These are phyloP conservation scores for Euspilapteryx auroguttella DNA, from an alignment of 2,888 invertebrate species.

Conservation along the genomic window DNA sequence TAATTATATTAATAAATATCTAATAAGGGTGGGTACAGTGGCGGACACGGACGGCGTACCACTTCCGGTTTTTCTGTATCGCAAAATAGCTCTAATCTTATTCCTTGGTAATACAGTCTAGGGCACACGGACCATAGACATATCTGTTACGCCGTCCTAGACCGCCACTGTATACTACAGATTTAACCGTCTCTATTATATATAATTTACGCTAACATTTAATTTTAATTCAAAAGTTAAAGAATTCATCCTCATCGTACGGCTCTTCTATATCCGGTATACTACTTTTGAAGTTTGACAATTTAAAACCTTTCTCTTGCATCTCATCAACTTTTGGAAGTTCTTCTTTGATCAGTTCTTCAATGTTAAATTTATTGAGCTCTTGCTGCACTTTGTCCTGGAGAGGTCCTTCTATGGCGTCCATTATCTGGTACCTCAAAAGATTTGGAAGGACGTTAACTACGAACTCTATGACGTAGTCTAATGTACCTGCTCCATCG, in stretches of 20 bases:
- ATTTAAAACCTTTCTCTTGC: constrained; percentile 43
- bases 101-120: too few relatives aligned
- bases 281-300: constrained; percentile 27
- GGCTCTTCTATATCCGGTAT: constrained; percentile 13
- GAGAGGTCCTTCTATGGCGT: constrained; percentile 78
- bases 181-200: too few relatives aligned
- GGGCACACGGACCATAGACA: too few relatives aligned
- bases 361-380: constrained; percentile 73
- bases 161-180: too few relatives aligned
- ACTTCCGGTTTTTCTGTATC: too few relatives aligned
- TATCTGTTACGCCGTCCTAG: too few relatives aligned
- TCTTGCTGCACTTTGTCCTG: constrained; percentile 74
- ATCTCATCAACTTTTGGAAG: constrained; percentile 67
- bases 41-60: too few relatives aligned
- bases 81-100: too few relatives aligned
- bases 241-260: constrained; percentile 47
- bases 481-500: constrained; percentile 84
- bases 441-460: constrained; percentile 85
- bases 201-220: too few relatives aligned
- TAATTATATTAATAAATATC: too few relatives aligned
- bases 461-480: constrained; percentile 78
- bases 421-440: constrained; percentile 84
- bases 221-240: constrained; percentile 35
- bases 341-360: constrained; percentile 71
- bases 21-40: too few relatives aligned